These are phyloP conservation scores for Melanargia galathea DNA, from an alignment of 2,888 invertebrate species.

Conservation along the genomic window DNA sequence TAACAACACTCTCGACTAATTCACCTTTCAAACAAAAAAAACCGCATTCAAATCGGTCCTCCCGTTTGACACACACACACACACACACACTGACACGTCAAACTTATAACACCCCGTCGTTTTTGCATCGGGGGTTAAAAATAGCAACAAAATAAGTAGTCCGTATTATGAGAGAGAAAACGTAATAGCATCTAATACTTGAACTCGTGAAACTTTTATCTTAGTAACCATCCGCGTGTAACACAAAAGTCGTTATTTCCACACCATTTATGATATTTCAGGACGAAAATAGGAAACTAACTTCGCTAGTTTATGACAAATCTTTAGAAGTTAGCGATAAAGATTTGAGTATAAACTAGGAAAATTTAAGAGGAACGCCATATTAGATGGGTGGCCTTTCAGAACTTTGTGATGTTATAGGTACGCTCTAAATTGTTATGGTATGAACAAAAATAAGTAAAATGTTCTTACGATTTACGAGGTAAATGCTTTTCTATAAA, in stretches of 20 bases:
- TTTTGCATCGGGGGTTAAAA: too few species aligned
- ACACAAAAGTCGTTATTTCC: slow-evolving; percentile 24
- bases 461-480: too few species aligned
- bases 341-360: slow-evolving; percentile 14
- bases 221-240: slow-evolving; percentile 20
- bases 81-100: too few species aligned
- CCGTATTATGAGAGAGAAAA: too few species aligned
- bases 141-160: too few species aligned
- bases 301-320: slow-evolving; percentile 24
- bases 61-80: too few species aligned
- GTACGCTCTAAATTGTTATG: neutral
- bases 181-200: neutral
- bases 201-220: slow-evolving; percentile 20
- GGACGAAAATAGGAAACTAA: slow-evolving; percentile 24
- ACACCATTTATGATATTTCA: slow-evolving; percentile 19
- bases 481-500: too few species aligned
- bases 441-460: neutral
- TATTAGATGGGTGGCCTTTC: neutral
- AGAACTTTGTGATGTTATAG: neutral
- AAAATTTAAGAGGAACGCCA: slow-evolving; percentile 8
- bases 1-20: too few species aligned
- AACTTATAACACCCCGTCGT: too few species aligned
- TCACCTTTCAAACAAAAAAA: too few species aligned
- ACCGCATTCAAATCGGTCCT: too few species aligned
- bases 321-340: slow-evolving; percentile 19